Evolutionary conservation across 1,140 invertebrate genomes (phyloP).

Genomic region (Aphaenogaster ashmeadi): DNA sequence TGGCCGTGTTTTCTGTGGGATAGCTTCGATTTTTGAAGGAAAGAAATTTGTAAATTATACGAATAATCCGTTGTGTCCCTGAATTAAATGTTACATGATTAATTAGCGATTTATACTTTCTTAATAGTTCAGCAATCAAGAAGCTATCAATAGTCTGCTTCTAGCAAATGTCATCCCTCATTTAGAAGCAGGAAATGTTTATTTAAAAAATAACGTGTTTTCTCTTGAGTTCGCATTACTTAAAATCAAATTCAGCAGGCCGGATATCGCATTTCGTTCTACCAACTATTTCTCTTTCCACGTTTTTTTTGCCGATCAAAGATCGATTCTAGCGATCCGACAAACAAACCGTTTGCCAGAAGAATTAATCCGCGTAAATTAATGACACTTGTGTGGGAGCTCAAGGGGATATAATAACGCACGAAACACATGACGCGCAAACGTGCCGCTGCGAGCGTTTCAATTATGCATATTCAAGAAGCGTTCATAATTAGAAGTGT

Average conservation of each 20-base stretch:
- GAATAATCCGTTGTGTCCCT: neutral
- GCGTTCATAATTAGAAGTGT: conserved; percentile 49
- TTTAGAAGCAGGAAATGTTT: neutral
- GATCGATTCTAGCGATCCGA: neutral
- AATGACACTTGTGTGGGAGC: conserved; percentile 35
- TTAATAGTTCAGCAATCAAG: neutral
- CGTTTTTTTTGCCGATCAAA: neutral
- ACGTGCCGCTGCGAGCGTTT: conserved; percentile 27
- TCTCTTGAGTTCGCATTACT: neutral
- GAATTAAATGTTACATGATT: neutral
- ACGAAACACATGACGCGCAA: conserved; percentile 7
- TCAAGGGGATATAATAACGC: conserved; percentile 31
- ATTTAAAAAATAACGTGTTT: neutral
- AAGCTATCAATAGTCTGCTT: neutral
- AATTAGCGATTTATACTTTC: no score
- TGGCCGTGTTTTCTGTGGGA: neutral
- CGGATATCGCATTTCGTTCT: neutral
- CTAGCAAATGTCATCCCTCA: neutral
- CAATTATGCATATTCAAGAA: conserved; percentile 58
- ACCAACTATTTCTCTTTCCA: neutral
- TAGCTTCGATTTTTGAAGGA: neutral
- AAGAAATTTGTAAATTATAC: neutral
- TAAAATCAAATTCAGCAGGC: neutral
- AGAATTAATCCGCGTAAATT: conserved; percentile 50
- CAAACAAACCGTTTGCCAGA: conserved; percentile 10